A percentile compares a stretch with the other conserved stretches of the same genome.
These are phyloP conservation scores for Agapornis canus DNA, from an alignment of 2,797 vertebrate species.

Conservation along the genomic window DNA sequence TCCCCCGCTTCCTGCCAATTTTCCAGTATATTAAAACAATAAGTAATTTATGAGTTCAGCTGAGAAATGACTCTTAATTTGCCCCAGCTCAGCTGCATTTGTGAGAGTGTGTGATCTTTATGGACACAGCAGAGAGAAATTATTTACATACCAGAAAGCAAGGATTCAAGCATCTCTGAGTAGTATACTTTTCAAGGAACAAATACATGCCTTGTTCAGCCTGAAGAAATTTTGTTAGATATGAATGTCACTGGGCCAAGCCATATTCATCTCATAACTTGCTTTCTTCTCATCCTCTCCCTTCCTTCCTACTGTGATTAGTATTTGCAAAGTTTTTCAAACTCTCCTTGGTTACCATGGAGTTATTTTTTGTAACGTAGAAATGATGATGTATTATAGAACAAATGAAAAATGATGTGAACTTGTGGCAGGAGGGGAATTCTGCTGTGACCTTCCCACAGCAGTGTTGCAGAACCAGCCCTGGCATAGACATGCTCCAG, in stretches of 20 bases:
- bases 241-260: not conserved
- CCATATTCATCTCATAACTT: not conserved
- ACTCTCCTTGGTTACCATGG: not conserved
- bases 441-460: not conserved
- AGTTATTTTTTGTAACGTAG: not conserved
- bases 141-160: slow-evolving; percentile 5
- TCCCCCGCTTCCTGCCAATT: slow-evolving; percentile 48
- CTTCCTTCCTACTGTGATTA: fast-evolving
- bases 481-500: fast-evolving
- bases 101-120: not conserved
- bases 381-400: not conserved
- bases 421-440: not conserved
- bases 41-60: slow-evolving; percentile 37
- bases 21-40: slow-evolving; percentile 55
- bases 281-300: not conserved
- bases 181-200: not conserved
- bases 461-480: not conserved
- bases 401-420: not conserved
- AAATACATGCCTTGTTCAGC: not conserved
- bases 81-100: not conserved
- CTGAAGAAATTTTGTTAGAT: not conserved
- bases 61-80: slow-evolving; percentile 12
- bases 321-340: not conserved
- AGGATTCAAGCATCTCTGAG: not conserved
- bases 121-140: slow-evolving; percentile 5